phyloP scores from a whole-genome alignment of 2,888 invertebrate genomes.

The Alviniconcha strummeri region DNA sequence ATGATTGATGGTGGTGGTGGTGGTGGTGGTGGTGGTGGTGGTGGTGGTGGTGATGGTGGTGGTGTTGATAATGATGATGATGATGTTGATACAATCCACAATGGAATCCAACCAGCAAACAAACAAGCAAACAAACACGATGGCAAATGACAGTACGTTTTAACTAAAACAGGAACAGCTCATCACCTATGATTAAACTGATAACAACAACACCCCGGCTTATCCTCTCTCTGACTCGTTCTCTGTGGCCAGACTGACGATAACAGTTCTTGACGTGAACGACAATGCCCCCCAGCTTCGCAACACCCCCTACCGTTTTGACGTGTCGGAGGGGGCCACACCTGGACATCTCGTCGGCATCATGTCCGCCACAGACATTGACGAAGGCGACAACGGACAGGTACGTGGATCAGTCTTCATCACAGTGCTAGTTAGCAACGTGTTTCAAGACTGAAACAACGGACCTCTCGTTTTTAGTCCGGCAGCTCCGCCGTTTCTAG shows the following conservation, averaged over 20 bases:
- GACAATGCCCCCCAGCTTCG: slow-evolving; percentile 43
- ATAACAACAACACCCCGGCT: too few relatives aligned
- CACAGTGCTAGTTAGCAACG: not conserved
- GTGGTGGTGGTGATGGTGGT: not conserved
- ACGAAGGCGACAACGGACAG: slow-evolving; percentile 40
- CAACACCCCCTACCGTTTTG: slow-evolving; percentile 36
- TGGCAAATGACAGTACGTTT: too few relatives aligned
- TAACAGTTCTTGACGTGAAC: slow-evolving; percentile 42
- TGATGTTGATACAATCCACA: not conserved
- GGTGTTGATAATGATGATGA: not conserved
- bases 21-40: not conserved
- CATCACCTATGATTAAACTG: too few relatives aligned
- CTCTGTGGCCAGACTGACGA: slow-evolving; percentile 24
- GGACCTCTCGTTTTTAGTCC: too few relatives aligned
- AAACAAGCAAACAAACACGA: too few relatives aligned
- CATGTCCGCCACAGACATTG: slow-evolving; percentile 40
- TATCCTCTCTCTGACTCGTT: too few relatives aligned
- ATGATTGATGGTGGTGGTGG: not conserved
- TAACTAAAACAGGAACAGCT: too few relatives aligned
- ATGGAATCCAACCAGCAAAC: too few relatives aligned
- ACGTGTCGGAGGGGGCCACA: slow-evolving; percentile 36
- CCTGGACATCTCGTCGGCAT: slow-evolving; percentile 31
- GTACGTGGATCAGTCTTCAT: not conserved
- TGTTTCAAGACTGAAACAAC: too few relatives aligned
- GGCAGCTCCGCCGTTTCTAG: too few relatives aligned